phyloP scores from a whole-genome alignment of 35 echinoderm and acorn worm genomes.

The Apostichopus japonicus region DNA sequence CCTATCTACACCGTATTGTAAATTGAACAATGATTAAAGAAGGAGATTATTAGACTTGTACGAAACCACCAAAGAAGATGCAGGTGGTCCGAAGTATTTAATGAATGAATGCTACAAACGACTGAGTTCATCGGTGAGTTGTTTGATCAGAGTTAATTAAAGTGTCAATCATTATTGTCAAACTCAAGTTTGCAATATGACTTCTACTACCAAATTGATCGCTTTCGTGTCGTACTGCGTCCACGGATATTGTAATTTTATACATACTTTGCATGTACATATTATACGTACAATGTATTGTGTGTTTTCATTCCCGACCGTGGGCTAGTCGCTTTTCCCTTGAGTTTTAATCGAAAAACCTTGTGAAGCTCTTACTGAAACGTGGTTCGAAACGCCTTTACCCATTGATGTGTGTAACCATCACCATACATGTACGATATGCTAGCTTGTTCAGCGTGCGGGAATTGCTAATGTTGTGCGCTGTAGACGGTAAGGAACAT shows the following conservation, averaged over 20 bases:
- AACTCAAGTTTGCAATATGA: no score
- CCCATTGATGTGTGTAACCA: constrained; percentile 13
- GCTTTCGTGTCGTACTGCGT: no score
- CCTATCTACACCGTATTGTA: no score
- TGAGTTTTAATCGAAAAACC: constrained; percentile 15
- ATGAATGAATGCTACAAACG: not conserved
- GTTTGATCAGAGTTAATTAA: not conserved
- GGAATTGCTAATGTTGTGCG: not conserved
- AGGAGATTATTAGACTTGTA: no score
- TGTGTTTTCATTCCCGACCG: no score
- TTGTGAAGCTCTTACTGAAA: constrained; percentile 7
- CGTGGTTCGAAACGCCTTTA: constrained; percentile 5
- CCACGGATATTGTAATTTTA: no score
- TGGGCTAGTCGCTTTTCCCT: constrained; percentile 6
- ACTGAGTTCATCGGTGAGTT: not conserved
- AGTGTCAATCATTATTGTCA: not conserved
- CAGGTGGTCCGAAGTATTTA: not conserved
- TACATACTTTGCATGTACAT: no score
- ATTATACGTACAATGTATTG: no score
- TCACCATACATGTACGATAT: constrained; percentile 7
- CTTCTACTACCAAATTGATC: no score
- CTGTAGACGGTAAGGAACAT: no score
- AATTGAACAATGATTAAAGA: no score
- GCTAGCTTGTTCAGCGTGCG: not conserved
- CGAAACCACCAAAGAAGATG: no score